Evolutionary conservation across 2,113 vertebrate species (phyloP), one percentile per base, ranked within the genome.

Genomic region (Oncorhynchus masou): DNA sequence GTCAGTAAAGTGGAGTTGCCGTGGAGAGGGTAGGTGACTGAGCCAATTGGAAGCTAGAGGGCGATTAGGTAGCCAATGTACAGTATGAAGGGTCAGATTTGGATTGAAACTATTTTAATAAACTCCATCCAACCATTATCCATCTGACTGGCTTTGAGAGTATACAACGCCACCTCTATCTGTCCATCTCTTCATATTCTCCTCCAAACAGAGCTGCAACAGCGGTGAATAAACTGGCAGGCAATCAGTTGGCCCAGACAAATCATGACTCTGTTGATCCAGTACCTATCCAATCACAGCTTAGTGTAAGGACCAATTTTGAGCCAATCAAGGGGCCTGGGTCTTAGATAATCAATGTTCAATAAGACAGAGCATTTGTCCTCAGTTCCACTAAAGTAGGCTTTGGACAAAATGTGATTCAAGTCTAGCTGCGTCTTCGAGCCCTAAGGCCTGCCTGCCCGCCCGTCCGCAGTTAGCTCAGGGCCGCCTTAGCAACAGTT

Each of bases 401-500:
- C 59, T 60, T 60, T 60, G 59, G 7, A 6, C 51, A 57, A 57
- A 57, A 57, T 51, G 49, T 51, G 49, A 51, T 16, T 39, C 15
- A 51, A 51, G 49, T 51, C 59, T 60, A 20, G 20, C 20, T 60
- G 19, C 51, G 15, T 16, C 51, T 57, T 19, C 51, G 51, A 54
- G 13, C 51, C 51, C 51, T 19, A 57, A 57, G 51, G 15, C 51
- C 51, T 57, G 51, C 19, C 29, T 5, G 57, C 19, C 4, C 15
- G 20, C 0, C 20, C 4, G 20, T 4, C 59, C 15, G 20, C 7
- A 51, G 13, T 39, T 16, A 48, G 57, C 66, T 51, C 74, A 25
- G 57, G 22, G 27, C 64, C 62, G 74, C 73, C 73, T 69, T 74
- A 68, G 79, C 68, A 84, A 81, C 80, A 82, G 79, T 70, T 70